These are phyloP conservation scores for Thymallus thymallus DNA, from an alignment of 2,113 vertebrate species.

Conservation along the genomic window DNA sequence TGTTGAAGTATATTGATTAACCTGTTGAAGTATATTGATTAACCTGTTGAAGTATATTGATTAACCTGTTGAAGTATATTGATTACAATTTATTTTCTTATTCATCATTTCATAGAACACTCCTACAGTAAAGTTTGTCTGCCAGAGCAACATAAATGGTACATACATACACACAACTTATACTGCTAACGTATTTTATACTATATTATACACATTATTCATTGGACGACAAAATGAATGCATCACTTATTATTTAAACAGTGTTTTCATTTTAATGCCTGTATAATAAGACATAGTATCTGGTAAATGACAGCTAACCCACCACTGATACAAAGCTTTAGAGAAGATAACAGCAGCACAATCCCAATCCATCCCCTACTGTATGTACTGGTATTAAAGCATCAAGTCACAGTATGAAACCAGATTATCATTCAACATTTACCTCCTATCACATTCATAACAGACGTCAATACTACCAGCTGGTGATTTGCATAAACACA, in stretches of 20 bases:
- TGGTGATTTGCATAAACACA: constrained; percentile 37
- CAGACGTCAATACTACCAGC: constrained; percentile 23
- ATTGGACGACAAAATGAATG: no score
- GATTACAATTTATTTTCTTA: neutral
- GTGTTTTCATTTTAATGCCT: no score
- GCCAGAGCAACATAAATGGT: neutral
- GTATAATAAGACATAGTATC: no score
- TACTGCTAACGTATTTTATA: no score
- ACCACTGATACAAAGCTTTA: no score
- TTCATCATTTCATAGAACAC: neutral
- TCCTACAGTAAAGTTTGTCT: neutral
- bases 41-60: constrained; percentile 75
- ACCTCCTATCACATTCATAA: constrained; percentile 30
- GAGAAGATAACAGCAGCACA: no score
- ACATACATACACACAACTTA: neutral
- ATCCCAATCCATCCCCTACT: no score
- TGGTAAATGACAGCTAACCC: no score
- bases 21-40: constrained; percentile 76
- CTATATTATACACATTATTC: no score
- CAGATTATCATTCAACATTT: constrained; percentile 20
- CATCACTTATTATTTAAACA: no score
- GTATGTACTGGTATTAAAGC: neutral
- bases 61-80: constrained; percentile 78
- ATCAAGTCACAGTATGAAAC: neutral
- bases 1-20: constrained; percentile 73